A percentile compares a stretch with the other conserved stretches of the same genome.
phyloP scores from a whole-genome alignment of 2,888 invertebrate genomes.

The Cosmia pyralina region DNA sequence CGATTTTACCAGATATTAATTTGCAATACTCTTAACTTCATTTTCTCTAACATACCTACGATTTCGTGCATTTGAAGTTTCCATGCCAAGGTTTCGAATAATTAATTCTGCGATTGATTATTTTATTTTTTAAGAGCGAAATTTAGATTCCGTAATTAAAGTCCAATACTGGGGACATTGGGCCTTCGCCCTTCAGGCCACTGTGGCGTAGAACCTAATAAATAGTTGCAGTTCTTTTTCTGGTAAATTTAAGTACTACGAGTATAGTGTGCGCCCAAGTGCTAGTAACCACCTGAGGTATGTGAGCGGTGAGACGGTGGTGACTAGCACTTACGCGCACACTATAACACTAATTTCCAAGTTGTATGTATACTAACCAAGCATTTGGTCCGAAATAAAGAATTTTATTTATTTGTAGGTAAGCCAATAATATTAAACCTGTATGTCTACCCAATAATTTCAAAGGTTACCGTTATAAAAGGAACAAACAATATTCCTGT shows the following conservation, averaged over 20 bases:
- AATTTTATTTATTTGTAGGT: neutral
- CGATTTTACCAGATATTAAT: conserved; percentile 65
- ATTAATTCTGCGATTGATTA: neutral
- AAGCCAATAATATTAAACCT: neutral
- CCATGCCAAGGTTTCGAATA: neutral
- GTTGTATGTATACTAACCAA: neutral
- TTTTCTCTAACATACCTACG: conserved; percentile 27
- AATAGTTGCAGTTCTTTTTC: neutral
- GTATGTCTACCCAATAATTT: neutral
- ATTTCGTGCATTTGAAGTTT: neutral
- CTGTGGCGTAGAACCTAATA: neutral
- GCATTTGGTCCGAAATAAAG: neutral
- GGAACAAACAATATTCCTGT: neutral
- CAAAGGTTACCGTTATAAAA: neutral
- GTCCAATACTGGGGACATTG: neutral
- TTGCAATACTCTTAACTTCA: conserved; percentile 48
- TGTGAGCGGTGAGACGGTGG: too few relatives aligned
- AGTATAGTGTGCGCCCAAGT: too few relatives aligned
- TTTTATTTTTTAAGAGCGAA: neutral
- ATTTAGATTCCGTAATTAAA: neutral
- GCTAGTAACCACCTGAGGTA: too few relatives aligned
- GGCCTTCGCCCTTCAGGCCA: too few relatives aligned
- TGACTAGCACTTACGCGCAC: too few relatives aligned
- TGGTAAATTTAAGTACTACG: neutral
- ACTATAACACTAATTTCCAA: neutral